phyloP scores from a whole-genome alignment of 2,113 vertebrate species.

The human (Homo sapiens) region GRCh38 chr6:15870501-15871000 shows the following conservation, averaged over 20 bases:
- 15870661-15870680: background rate
- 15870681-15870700: background rate
- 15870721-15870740: background rate
- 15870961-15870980: background rate
- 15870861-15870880: background rate
- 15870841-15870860: background rate
- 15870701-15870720: background rate
- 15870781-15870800: background rate
- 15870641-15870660: background rate
- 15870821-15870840: background rate
- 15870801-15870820: background rate
- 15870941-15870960: background rate
- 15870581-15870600: background rate
- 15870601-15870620: background rate
- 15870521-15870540: background rate
- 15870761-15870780: background rate
- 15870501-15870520: no score
- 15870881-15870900: background rate
- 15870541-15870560: background rate
- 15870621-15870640: background rate
- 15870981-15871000: background rate
- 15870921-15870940: background rate
- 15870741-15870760: background rate
- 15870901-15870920: background rate
- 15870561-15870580: background rate